A percentile compares a stretch with the other conserved stretches of the same genome.
These are phyloP conservation scores for Moxostoma hubbsi DNA, from an alignment of 2,797 vertebrate species.

Conservation along the genomic window DNA sequence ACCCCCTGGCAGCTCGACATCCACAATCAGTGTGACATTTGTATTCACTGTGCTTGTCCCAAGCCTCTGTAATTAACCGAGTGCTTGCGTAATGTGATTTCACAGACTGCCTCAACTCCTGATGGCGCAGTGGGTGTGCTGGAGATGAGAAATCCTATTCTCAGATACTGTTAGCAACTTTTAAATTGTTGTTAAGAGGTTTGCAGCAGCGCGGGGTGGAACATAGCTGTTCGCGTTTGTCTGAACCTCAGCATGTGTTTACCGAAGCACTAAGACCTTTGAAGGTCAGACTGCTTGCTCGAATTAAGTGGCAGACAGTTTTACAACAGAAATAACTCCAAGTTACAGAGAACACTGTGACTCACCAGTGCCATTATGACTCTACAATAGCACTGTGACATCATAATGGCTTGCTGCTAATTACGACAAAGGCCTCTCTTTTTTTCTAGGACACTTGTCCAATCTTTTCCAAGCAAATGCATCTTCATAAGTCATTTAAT, in stretches of 20 bases:
- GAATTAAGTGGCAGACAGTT: constrained; percentile 17
- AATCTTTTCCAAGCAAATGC: not conserved
- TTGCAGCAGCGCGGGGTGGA: not conserved
- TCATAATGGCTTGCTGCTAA: constrained; percentile 10
- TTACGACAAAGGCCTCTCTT: constrained; percentile 17
- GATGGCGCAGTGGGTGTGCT: constrained; percentile 1
- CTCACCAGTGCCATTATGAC: constrained; percentile 13
- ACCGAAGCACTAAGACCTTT: constrained; percentile 8
- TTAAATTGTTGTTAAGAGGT: constrained; percentile 34
- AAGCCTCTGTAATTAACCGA: constrained; percentile 64
- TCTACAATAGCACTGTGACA: not conserved
- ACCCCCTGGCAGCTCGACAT: constrained; percentile 35
- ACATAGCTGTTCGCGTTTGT: not conserved
- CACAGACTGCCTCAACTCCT: constrained; percentile 27
- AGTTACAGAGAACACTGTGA: not conserved
- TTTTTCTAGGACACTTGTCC: not conserved
- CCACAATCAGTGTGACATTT: constrained; percentile 33
- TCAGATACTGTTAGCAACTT: constrained; percentile 29
- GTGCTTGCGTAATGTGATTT: constrained; percentile 56
- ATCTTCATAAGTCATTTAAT: constrained; percentile 33
- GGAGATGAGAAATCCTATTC: constrained; percentile 19
- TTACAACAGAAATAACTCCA: constrained; percentile 2
- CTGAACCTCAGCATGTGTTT: constrained; percentile 18
- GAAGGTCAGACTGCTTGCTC: constrained; percentile 24
- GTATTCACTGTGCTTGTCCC: constrained; percentile 42